A percentile compares a stretch with the other conserved stretches of the same genome.
Conservation (phyloP, 2,797 vertebrate genomes). For the Atherinosoma microstoma region DNA sequence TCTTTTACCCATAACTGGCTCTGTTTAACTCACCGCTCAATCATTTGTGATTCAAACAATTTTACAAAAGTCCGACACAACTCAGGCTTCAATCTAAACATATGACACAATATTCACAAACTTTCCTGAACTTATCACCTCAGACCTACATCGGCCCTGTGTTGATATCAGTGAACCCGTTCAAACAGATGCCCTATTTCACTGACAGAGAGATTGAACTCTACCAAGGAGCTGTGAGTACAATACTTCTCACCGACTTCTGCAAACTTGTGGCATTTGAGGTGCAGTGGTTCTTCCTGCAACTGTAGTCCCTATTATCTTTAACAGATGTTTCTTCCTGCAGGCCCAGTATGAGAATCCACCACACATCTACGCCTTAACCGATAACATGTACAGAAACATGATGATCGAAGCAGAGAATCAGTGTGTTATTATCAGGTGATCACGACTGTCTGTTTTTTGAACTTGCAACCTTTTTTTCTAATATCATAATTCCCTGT, state of each 20-base stretch:
- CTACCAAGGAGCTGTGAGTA: constrained; percentile 96
- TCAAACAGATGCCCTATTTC: constrained; percentile 99
- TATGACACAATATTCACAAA: background rate
- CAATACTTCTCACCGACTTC: background rate
- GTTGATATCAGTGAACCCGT: constrained; percentile 96
- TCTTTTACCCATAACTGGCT: background rate
- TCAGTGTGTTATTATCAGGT: constrained; percentile 99
- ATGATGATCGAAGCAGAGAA: constrained; percentile 98
- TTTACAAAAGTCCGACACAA: background rate
- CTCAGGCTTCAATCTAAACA: background rate
- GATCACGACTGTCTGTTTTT: constrained; percentile 15
- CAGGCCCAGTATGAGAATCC: constrained; percentile 99
- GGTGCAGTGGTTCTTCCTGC: background rate
- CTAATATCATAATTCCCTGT: background rate
- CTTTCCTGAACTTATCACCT: constrained; percentile 78
- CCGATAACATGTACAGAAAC: constrained; percentile 97
- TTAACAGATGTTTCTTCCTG: constrained; percentile 6
- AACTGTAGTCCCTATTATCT: background rate
- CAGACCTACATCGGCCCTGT: constrained; percentile 97
- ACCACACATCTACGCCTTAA: constrained; percentile 94
- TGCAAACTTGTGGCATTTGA: background rate
- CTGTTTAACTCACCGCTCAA: background rate
- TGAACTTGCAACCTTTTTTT: background rate
- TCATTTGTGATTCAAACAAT: too few relatives aligned
- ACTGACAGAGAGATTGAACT: constrained; percentile 93